Percentiles rank a stretch among this genome's conserved stretches.
These are phyloP conservation scores for Rhyzopertha dominica DNA, from an alignment of 1,140 invertebrate genomes.

Conservation along the genomic window DNA sequence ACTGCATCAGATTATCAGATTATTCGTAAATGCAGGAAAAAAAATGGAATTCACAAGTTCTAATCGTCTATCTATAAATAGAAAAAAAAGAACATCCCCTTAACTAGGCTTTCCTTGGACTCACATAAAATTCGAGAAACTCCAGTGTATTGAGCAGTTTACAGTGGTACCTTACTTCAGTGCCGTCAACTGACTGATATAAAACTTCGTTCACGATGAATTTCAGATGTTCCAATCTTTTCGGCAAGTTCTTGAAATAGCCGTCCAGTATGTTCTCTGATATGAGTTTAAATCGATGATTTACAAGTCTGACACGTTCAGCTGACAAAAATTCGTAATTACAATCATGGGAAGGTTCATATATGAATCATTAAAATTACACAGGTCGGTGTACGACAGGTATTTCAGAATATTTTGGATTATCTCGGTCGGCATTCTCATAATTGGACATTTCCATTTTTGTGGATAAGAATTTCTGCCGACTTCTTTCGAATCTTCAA, in stretches of 20 bases:
- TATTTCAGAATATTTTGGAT: conserved; percentile 28
- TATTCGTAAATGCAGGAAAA: neutral
- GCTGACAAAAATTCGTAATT: conserved; percentile 19
- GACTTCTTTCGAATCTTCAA: conserved; percentile 9
- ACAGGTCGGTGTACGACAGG: conserved; percentile 31
- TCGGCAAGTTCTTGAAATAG: conserved; percentile 26
- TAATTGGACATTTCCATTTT: conserved; percentile 33
- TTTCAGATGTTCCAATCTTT: conserved; percentile 21
- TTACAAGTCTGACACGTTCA: conserved; percentile 29
- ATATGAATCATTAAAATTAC: conserved; percentile 11
- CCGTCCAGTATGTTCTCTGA: conserved; percentile 31
- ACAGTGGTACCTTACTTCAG: conserved; percentile 31
- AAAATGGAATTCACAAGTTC: conserved; percentile 1
- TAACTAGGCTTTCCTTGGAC: no score
- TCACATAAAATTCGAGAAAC: conserved; percentile 34
- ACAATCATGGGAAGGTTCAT: neutral
- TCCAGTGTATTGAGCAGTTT: conserved; percentile 32
- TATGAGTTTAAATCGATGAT: conserved; percentile 29
- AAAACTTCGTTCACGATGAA: conserved; percentile 21
- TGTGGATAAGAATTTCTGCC: no score
- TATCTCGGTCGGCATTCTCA: conserved; percentile 31
- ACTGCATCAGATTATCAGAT: neutral
- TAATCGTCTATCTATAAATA: neutral
- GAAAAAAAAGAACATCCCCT: neutral
- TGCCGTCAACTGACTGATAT: conserved; percentile 29